These are phyloP conservation scores for Yponomeuta malinellus DNA, from an alignment of 2,888 invertebrate genomes.

Conservation along the genomic window DNA sequence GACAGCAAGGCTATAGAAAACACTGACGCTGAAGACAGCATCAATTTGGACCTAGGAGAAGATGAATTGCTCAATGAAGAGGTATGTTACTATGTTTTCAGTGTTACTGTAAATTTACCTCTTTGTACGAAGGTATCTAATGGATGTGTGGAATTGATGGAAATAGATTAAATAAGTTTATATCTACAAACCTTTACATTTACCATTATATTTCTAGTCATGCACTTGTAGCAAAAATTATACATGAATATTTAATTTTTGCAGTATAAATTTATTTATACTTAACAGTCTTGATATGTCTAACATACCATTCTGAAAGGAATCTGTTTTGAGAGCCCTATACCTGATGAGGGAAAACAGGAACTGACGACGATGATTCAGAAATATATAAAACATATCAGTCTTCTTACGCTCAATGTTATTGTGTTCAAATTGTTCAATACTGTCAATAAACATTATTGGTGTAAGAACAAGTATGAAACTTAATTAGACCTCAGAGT, in stretches of 20 bases:
- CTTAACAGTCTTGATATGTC: slow-evolving; percentile 9
- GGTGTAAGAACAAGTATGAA: no score
- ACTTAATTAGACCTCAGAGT: no score
- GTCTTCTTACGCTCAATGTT: no score
- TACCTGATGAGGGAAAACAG: no score
- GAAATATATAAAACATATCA: no score
- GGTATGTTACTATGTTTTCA: slow-evolving; percentile 77
- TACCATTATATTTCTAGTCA: background rate
- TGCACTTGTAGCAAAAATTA: background rate
- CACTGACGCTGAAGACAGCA: slow-evolving; percentile 85
- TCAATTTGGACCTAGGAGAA: slow-evolving; percentile 87
- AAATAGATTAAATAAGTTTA: slow-evolving; percentile 43
- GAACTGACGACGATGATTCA: no score
- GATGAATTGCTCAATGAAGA: slow-evolving; percentile 88
- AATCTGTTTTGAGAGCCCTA: slow-evolving; percentile 11
- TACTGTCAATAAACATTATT: no score
- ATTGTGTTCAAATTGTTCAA: no score
- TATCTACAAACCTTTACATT: background rate
- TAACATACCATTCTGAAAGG: background rate
- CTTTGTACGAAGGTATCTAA: slow-evolving; percentile 37
- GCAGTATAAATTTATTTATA: slow-evolving; percentile 9
- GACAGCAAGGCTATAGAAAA: slow-evolving; percentile 70
- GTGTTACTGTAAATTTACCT: slow-evolving; percentile 50
- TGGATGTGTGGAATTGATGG: slow-evolving; percentile 48
- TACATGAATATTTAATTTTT: background rate